phyloP scores from a whole-genome alignment of 2,888 invertebrate genomes.

The Sinohyriopsis cumingii region DNA sequence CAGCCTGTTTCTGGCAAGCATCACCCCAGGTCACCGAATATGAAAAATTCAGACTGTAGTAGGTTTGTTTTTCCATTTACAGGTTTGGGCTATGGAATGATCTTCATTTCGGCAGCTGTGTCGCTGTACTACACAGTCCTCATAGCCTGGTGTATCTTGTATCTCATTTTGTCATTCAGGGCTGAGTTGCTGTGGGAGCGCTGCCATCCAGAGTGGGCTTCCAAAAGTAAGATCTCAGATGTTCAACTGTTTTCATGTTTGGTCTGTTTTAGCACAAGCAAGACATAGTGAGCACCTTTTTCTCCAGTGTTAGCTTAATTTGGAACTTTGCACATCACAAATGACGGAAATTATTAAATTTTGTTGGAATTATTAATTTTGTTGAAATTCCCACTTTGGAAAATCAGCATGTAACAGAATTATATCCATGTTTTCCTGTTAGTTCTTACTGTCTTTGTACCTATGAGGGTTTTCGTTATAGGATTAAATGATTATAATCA shows the following conservation, averaged over 20 bases:
- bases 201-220: conserved; percentile 60
- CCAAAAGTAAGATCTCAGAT: conserved; percentile 47
- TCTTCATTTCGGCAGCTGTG: conserved; percentile 63
- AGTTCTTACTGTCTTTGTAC: too few relatives aligned
- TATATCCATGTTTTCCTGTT: too few relatives aligned
- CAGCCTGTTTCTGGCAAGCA: neutral
- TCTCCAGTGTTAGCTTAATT: too few relatives aligned
- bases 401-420: too few relatives aligned
- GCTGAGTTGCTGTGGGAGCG: conserved; percentile 64
- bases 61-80: conserved; percentile 19
- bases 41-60: neutral
- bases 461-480: too few relatives aligned
- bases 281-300: too few relatives aligned
- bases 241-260: neutral
- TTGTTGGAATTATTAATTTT: too few relatives aligned
- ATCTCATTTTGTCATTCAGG: conserved; percentile 64
- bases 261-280: too few relatives aligned
- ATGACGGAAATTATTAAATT: too few relatives aligned
- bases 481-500: too few relatives aligned
- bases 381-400: too few relatives aligned
- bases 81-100: conserved; percentile 68
- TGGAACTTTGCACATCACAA: too few relatives aligned
- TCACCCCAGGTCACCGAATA: neutral
- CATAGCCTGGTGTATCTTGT: conserved; percentile 68
- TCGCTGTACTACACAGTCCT: conserved; percentile 68